Conservation (phyloP, 2,113 vertebrate species). For the Chamaea fasciata region DNA sequence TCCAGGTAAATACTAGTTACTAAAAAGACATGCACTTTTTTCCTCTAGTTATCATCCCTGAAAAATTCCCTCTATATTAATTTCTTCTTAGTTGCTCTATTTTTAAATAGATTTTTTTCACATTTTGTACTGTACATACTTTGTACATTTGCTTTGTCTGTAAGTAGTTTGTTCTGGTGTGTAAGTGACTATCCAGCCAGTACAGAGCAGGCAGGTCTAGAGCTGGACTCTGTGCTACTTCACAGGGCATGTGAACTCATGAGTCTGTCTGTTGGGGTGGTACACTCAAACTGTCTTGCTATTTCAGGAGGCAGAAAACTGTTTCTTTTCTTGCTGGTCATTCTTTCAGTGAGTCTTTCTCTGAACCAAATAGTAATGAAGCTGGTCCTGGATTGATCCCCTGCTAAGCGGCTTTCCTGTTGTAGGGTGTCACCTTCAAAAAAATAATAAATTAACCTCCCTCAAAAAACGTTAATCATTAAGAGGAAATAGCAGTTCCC, state of each 20-base stretch:
- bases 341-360: not conserved
- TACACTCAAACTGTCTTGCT: not conserved
- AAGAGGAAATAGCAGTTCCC: not conserved
- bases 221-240: not conserved
- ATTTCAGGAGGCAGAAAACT: not conserved
- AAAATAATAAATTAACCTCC: not conserved
- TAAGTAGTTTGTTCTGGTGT: not conserved
- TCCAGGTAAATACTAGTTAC: not conserved
- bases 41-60: not conserved
- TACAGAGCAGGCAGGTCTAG: not conserved
- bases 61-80: not conserved
- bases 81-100: not conserved
- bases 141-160: not conserved
- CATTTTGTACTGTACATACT: not conserved
- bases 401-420: not conserved
- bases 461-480: not conserved
- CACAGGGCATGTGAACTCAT: not conserved
- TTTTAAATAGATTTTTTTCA: not conserved
- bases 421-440: not conserved
- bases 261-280: not conserved
- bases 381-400: not conserved
- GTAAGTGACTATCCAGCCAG: fast-evolving
- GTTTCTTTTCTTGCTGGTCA: not conserved
- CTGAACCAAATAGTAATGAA: not conserved
- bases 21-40: not conserved